phyloP scores from a whole-genome alignment of 2,888 invertebrate genomes.

The Drosophila nr. medialis region DNA sequence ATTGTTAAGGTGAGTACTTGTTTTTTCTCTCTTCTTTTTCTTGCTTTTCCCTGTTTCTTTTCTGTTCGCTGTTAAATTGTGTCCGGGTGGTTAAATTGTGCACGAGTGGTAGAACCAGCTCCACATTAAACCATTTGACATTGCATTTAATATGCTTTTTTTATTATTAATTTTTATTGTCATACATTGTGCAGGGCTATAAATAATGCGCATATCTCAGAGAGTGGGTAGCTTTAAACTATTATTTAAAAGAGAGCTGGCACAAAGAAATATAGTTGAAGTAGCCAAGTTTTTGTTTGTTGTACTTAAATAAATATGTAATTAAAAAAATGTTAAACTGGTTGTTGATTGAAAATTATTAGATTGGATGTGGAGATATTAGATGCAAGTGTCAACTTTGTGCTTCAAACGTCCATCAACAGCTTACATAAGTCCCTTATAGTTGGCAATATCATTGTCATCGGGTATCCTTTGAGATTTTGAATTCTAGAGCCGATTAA shows the following conservation, averaged over 20 bases:
- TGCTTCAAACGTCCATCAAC: too few relatives aligned
- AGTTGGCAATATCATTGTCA: not conserved
- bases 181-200: slow-evolving; percentile 21
- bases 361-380: not conserved
- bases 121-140: slow-evolving; percentile 77
- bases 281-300: not conserved
- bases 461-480: not conserved
- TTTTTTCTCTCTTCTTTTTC: slow-evolving; percentile 16
- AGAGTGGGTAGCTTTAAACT: not conserved
- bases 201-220: slow-evolving; percentile 35
- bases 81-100: slow-evolving; percentile 57
- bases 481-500: not conserved
- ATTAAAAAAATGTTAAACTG: not conserved
- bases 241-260: not conserved
- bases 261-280: not conserved
- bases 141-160: slow-evolving; percentile 75
- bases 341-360: not conserved
- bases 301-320: not conserved
- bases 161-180: slow-evolving; percentile 67
- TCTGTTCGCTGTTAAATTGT: slow-evolving; percentile 12
- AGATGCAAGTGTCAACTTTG: not conserved
- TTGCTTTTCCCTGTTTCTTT: slow-evolving; percentile 1
- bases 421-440: not conserved
- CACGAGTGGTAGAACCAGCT: slow-evolving; percentile 18
- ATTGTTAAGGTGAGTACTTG: slow-evolving; percentile 58